phyloP scores from a whole-genome alignment of 2,113 vertebrate genomes.

The Triplophysa dalaica region DNA sequence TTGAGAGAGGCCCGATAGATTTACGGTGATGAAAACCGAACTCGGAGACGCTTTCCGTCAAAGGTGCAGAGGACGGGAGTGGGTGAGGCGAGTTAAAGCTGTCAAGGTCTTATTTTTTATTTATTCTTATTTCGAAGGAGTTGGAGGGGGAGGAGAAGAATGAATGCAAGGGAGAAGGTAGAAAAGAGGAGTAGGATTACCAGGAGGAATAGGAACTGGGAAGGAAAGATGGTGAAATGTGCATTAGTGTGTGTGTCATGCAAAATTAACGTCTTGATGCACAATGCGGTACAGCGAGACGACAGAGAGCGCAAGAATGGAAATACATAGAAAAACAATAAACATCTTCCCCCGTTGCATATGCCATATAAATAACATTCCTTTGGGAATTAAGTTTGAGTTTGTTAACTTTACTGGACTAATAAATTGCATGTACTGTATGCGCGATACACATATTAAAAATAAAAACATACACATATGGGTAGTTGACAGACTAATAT shows the following conservation, averaged over 20 bases:
- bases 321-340: conserved; percentile 33
- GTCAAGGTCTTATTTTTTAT: conserved; percentile 33
- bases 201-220: conserved; percentile 15
- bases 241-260: conserved; percentile 34
- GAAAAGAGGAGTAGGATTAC: conserved; percentile 1
- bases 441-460: not conserved
- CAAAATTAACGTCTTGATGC: conserved; percentile 48
- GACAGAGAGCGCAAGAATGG: not conserved
- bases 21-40: conserved; percentile 57
- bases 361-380: conserved; percentile 24
- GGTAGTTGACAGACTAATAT: too few species aligned
- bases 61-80: not conserved
- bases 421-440: not conserved
- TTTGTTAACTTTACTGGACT: conserved; percentile 1
- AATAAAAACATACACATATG: too few species aligned
- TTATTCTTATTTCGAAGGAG: conserved; percentile 27
- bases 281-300: not conserved
- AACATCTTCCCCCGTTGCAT: conserved; percentile 19
- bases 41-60: conserved; percentile 10
- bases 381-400: conserved; percentile 26
- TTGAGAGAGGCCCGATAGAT: conserved; percentile 52
- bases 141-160: conserved; percentile 30
- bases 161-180: conserved; percentile 11
- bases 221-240: conserved; percentile 7
- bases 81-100: conserved; percentile 15